Base-by-base conservation (phyloP, 2,113 vertebrate genomes). In the Psophia crepitans region DNA sequence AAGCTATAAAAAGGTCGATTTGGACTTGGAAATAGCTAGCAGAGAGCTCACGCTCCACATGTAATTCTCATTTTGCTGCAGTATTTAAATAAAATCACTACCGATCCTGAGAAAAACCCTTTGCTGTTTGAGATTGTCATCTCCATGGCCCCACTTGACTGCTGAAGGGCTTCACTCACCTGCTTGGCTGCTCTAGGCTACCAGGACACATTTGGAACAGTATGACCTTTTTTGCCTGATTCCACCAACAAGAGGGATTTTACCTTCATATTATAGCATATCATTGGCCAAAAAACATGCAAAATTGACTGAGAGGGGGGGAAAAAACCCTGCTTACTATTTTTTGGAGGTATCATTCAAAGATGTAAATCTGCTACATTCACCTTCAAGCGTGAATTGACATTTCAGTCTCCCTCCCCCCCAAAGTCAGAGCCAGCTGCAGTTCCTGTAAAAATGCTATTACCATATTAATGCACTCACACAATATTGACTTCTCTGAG, bases 1-100 rank as follows among this genome's bases (percentile, higher is more conserved):
- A 96, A 83, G 79, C 51, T 84, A 73, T 14, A 70, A 80, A 94
- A 97, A 97, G 89, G 78, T 97, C 93, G 93, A 17, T 93, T 84
- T 94, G 65, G 84, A 87, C 76, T 96, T 91, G 68, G 83, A 96
- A 96, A 93, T 93, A 88, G 70, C 64, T 77, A 73, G 75, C 75
- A 89, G 43, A 94, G 43, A 91, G 94, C 80, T 93, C 74, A 60
- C 28, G 70, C 49, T 94, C 13, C 28, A 73, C 17, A 17, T 51
- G 11, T 28, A 90, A 84, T 64, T 63, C 84, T 95, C 77, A 71
- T 98, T 95, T 97, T 66, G 91, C 84, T 80, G 15, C n/a, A 93
- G 73, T 63, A 24, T 71, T 91, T 88, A 56, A 76, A 78, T 80
- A 84, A 90, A 84, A 87, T 70, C 63, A 61, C 65, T 75, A 77